These are phyloP conservation scores for Andinoacara biseriatus DNA, from an alignment of 2,113 vertebrate genomes.

Conservation along the genomic window DNA sequence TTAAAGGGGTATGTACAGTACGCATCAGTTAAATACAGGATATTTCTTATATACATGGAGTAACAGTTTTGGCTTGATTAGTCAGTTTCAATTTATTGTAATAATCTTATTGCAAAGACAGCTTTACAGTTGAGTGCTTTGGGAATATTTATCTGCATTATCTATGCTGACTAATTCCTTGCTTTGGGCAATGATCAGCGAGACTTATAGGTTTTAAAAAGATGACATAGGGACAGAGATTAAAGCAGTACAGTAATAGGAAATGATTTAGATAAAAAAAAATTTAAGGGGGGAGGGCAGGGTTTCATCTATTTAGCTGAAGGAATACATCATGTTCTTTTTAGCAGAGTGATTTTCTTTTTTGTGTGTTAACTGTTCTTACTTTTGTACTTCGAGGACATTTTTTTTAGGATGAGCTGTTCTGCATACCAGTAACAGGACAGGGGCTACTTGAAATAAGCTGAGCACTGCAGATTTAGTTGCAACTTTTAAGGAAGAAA, in stretches of 20 bases:
- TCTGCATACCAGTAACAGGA: not conserved
- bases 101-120: conserved; percentile 5
- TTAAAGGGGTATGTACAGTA: not conserved
- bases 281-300: not conserved
- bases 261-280: not conserved
- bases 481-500: conserved; percentile 8
- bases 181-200: conserved; percentile 1
- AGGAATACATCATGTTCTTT: conserved; percentile 28
- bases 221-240: conserved; percentile 3
- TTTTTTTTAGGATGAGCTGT: conserved; percentile 16
- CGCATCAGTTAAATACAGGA: not conserved
- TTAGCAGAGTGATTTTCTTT: conserved; percentile 18
- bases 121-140: conserved; percentile 30
- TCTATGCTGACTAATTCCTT: not conserved
- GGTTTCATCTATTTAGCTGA: conserved; percentile 11
- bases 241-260: not conserved
- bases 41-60: conserved; percentile 2
- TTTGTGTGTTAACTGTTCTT: conserved; percentile 32
- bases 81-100: not conserved
- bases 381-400: conserved; percentile 49
- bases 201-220: not conserved
- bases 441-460: not conserved
- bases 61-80: conserved; percentile 6
- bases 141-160: conserved; percentile 22
- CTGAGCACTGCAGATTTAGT: not conserved